Evolutionary conservation across 2,888 invertebrate genomes (phyloP), one percentile per base, ranked within the genome.

Genomic region (Melanostoma mellinum): DNA sequence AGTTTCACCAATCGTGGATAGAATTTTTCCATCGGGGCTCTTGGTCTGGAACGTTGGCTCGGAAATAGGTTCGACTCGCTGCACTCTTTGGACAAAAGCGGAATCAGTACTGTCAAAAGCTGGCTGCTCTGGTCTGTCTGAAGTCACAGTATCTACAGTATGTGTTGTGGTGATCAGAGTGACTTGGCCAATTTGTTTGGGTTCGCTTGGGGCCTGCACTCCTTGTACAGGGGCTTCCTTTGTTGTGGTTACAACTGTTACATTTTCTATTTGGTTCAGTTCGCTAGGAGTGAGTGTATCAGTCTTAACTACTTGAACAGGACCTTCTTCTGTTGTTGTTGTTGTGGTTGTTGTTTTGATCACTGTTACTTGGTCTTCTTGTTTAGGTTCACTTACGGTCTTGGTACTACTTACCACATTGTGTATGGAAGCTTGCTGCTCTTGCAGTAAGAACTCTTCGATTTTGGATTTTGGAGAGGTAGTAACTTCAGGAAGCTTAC

Each of bases 1-100:
- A 8, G 97, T 98, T 87, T 96, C 93, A 87, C 92, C 92, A 52
- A 95, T 91, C 10, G 76, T 40, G 9, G 53, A 46, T 3, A 71
- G 6, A 6, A 76, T 55, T 2, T 48, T 76, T 38, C 60, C 76
- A 53, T 61, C 53, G 3, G 6, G 61, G 0, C 42, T 10, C 6
- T 61, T 53, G 10, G 3, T 30, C 6, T 20, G 3, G 6, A 61
- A 40, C n/a, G 35, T 55, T 5, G 35, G 6, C 30, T 69, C 55
- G 3, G 46, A 3, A 32, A 10, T 44, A 6, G 38, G 32, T 20
- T 44, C 38, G 9, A 6, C 32, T n/a, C n/a, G 58, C 40, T 53
- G 52, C 9, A 40, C 48, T 40, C 10, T 56, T 10, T 35, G 69
- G 40, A 61, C 32, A 1, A 35, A 30, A 36, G 38, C 10, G 4